Evolutionary conservation across 2,113 vertebrate species (phyloP).

Genomic region (Neolamprologus kungweensis): DNA sequence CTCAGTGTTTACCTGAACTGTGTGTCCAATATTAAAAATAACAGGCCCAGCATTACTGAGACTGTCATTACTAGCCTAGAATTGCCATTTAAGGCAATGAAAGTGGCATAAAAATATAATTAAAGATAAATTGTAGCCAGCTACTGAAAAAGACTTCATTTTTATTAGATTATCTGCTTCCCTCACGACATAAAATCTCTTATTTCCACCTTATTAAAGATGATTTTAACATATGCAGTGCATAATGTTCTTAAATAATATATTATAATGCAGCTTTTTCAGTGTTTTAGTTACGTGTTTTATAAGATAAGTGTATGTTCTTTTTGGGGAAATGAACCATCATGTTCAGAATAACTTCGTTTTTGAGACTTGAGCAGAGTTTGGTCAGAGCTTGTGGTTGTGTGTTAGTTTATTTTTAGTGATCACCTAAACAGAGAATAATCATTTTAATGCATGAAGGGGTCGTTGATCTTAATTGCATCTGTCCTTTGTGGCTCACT

Average conservation of each 20-base stretch:
- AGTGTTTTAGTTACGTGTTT: neutral
- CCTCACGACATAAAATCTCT: neutral
- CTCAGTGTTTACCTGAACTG: neutral
- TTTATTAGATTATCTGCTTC: neutral
- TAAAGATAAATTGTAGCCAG: neutral
- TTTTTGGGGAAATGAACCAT: conserved; percentile 33
- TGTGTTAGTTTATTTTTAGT: neutral
- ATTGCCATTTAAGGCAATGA: neutral
- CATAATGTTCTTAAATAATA: neutral
- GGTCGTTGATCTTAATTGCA: neutral
- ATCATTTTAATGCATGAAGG: neutral
- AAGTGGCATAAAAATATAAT: neutral
- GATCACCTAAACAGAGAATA: neutral
- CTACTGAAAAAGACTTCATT: neutral
- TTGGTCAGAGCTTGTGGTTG: neutral
- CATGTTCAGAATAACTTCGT: conserved; percentile 24
- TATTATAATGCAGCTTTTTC: neutral
- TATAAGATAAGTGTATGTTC: neutral
- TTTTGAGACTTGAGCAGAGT: conserved; percentile 13
- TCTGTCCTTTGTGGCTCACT: neutral
- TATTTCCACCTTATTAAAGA: neutral
- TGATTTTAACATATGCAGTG: neutral
- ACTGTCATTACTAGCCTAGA: neutral
- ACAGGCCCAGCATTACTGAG: neutral
- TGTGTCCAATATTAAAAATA: neutral